phyloP scores from a whole-genome alignment of 2,113 vertebrate genomes.

The Merops nubicus region DNA sequence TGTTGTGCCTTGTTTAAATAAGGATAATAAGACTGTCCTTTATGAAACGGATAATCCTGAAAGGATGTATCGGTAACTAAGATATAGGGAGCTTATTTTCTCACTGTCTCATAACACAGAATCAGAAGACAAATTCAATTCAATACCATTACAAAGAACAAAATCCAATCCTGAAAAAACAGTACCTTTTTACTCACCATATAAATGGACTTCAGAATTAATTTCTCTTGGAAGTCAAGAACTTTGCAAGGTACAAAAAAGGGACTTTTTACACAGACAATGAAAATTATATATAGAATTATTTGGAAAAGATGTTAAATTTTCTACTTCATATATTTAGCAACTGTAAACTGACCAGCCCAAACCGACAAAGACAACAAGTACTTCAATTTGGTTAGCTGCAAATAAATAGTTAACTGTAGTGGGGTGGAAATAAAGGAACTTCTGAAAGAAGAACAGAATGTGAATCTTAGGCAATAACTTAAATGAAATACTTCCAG shows the following conservation, averaged over 20 bases:
- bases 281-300: neutral
- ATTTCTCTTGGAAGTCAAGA: neutral
- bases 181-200: neutral
- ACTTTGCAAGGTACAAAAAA: neutral
- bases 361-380: neutral
- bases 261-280: neutral
- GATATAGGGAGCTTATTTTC: slow-evolving; percentile 20
- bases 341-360: neutral
- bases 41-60: neutral
- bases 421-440: neutral
- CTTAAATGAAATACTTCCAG: neutral
- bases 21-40: neutral
- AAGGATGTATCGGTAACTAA: neutral
- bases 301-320: neutral
- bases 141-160: neutral
- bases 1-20: neutral
- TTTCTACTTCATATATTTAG: neutral
- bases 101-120: neutral
- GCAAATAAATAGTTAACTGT: neutral
- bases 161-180: neutral
- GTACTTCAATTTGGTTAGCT: neutral
- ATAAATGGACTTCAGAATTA: neutral
- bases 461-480: slow-evolving; percentile 20
- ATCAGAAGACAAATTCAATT: slow-evolving; percentile 3
- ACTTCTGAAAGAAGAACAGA: slow-evolving; percentile 10